Base-by-base conservation (phyloP, 2,797 vertebrate genomes). In the Hoplostethus mediterraneus region DNA sequence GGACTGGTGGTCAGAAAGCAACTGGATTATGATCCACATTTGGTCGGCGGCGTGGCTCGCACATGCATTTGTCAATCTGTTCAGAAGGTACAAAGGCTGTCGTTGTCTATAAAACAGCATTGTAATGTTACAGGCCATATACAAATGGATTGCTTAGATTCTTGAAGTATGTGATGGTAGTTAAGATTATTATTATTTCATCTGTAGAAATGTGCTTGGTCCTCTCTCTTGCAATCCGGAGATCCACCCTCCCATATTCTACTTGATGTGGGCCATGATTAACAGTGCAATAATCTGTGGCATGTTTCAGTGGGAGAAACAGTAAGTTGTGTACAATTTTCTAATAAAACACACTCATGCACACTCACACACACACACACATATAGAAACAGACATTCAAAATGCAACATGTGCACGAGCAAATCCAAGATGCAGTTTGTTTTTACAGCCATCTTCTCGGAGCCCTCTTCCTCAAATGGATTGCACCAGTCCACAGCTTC, bases 221-320 rank as follows among this genome's bases (percentile, higher is more conserved):
- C 84, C 83, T 0, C 73, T 77, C 58, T 86, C 62, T n/a, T 90
- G 84, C 71, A 88, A 88, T 72, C 92, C 87, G 4, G 90, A 93
- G 62, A 75, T 93, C 54, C 90, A 92, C 62, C 70, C 89, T 59
- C 90, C 89, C 1, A 5, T 49, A 0, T 91, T 92, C 63, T 93
- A 89, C 58, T 17, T 90, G 48, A 60, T 78, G 21, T 93, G 91
- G 92, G 36, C 44, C 7, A 2, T 65, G 0, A 30, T 86, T 5
- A 87, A 79, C 31, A 2, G 73, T 13, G 6, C 55, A 3, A 88
- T 84, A 40, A 72, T 88, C 2, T 72, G 51, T 60, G 77, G 56
- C 55, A 62, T 86, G 66, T 0, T 30, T 49, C 63, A 88, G 5
- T 90, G 83, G 88, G 48, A 67, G 64, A 73, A 59, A 16, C 73